These are phyloP conservation scores for Lycocerus yunnanus DNA, from an alignment of 2,888 invertebrate species.

Conservation along the genomic window DNA sequence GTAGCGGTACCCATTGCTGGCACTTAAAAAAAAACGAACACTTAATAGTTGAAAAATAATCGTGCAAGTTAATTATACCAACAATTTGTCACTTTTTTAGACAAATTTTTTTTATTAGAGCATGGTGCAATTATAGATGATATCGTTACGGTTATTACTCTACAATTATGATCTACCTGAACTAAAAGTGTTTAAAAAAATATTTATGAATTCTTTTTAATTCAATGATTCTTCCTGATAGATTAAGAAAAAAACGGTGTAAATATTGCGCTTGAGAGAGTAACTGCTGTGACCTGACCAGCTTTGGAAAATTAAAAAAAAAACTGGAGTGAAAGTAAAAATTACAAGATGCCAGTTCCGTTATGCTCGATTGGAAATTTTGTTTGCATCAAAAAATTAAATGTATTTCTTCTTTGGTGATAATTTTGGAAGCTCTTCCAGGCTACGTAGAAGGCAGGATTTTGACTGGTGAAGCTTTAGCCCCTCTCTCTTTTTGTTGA, in stretches of 20 bases:
- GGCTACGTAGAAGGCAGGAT: too few species aligned
- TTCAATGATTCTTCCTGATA: background rate
- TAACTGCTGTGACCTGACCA: background rate
- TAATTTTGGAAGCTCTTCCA: too few species aligned
- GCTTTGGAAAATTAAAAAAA: background rate
- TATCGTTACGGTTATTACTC: background rate
- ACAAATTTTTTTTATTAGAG: background rate
- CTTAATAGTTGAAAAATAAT: constrained; percentile 10
- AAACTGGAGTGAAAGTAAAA: background rate
- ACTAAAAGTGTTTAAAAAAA: background rate
- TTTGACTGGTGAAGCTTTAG: too few species aligned
- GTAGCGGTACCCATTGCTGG: constrained; percentile 56
- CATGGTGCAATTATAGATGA: background rate
- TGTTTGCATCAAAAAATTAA: too few species aligned
- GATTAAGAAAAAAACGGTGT: background rate
- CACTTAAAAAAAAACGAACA: constrained; percentile 44
- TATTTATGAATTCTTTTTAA: background rate
- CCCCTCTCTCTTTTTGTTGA: too few species aligned
- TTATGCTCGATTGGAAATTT: too few species aligned
- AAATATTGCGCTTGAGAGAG: background rate
- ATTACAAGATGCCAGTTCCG: background rate
- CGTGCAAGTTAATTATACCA: constrained; percentile 2
- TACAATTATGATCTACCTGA: background rate
- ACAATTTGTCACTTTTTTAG: background rate
- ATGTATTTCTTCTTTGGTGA: too few species aligned